Evolutionary conservation across 2,113 vertebrate genomes (phyloP).

Genomic region (Pongo pygmaeus): DNA sequence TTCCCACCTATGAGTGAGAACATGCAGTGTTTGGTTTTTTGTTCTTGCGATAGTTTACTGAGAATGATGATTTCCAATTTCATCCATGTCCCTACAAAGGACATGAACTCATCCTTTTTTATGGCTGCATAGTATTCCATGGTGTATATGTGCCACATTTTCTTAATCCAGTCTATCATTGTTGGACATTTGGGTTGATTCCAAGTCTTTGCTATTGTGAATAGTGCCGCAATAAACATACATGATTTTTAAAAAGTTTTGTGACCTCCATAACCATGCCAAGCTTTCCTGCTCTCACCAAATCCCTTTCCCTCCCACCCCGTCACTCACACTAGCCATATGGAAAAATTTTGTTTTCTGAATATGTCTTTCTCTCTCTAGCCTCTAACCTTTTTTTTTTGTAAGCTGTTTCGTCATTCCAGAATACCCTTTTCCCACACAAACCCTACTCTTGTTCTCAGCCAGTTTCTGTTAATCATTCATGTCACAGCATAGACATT

Average conservation of each 20-base stretch:
- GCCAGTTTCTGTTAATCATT: background rate
- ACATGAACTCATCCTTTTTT: too few relatives aligned
- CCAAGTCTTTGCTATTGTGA: too few relatives aligned
- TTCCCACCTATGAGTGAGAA: too few relatives aligned
- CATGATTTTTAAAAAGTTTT: background rate
- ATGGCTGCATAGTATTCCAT: too few relatives aligned
- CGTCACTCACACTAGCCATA: background rate
- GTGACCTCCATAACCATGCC: fast-evolving
- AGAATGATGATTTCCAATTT: too few relatives aligned
- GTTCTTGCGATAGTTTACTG: too few relatives aligned
- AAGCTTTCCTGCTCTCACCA: background rate
- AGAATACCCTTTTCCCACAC: background rate
- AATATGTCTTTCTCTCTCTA: background rate
- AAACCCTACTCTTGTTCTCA: background rate
- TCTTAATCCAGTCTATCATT: too few relatives aligned
- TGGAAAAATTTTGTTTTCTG: background rate
- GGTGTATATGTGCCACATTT: too few relatives aligned
- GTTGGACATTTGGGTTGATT: too few relatives aligned
- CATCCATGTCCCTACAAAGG: too few relatives aligned
- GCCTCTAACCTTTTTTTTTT: background rate
- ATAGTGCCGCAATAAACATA: too few relatives aligned
- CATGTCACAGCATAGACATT: background rate
- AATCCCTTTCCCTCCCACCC: fast-evolving
- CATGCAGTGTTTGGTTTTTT: too few relatives aligned
- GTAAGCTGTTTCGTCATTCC: background rate